These are phyloP conservation scores for Falco naumanni DNA, from an alignment of 2,797 vertebrate species.

Conservation along the genomic window DNA sequence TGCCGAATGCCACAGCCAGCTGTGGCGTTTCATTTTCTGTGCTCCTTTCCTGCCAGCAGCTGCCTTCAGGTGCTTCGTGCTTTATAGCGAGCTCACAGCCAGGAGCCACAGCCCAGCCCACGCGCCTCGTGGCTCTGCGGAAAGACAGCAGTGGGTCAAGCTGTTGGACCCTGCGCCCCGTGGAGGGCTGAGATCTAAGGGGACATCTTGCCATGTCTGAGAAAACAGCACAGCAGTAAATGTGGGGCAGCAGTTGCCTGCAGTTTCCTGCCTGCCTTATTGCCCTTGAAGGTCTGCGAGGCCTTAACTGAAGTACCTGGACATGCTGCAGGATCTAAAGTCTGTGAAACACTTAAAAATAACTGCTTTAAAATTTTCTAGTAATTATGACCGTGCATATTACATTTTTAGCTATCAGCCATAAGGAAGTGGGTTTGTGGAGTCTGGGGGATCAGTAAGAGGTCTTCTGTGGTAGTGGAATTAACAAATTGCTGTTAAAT, in stretches of 20 bases:
- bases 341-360: not conserved
- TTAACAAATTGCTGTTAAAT: not conserved
- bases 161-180: too few relatives aligned
- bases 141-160: not conserved
- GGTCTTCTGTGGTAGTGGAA: not conserved
- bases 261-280: not conserved
- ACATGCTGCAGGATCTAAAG: not conserved
- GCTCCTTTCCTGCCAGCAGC: not conserved
- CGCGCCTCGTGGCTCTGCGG: not conserved
- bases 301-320: not conserved
- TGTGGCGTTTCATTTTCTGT: too few relatives aligned
- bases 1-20: not conserved
- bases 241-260: not conserved
- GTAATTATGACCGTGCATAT: not conserved
- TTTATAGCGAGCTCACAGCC: not conserved
- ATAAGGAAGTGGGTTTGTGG: not conserved
- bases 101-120: not conserved
- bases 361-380: not conserved
- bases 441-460: not conserved
- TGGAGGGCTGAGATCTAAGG: not conserved
- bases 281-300: not conserved
- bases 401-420: not conserved
- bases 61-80: not conserved
- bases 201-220: not conserved
- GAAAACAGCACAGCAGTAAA: too few relatives aligned